Conservation (phyloP, 2,888 invertebrate species). For the Catocala nupta region DNA sequence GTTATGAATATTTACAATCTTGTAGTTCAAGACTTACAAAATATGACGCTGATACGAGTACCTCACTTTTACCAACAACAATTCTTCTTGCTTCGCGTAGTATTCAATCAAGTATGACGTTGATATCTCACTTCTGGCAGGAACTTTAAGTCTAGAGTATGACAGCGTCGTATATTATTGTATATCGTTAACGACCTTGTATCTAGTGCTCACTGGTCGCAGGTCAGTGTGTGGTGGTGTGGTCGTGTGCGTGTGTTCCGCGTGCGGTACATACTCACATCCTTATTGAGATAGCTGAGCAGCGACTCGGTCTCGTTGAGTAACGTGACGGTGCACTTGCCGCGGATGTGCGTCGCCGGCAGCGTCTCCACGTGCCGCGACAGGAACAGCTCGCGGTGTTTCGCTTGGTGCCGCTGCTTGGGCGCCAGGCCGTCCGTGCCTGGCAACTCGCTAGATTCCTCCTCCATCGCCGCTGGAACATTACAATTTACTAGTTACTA, state of each 20-base stretch:
- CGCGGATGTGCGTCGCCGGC: constrained; percentile 99
- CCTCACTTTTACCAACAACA: too few relatives aligned
- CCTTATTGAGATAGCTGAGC: constrained; percentile 98
- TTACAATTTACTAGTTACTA: constrained; percentile 19
- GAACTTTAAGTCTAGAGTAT: too few relatives aligned
- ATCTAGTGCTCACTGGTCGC: neutral
- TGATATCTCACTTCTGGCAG: too few relatives aligned
- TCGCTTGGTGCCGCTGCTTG: constrained; percentile 97
- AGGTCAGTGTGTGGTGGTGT: constrained; percentile 4
- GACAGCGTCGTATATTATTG: too few relatives aligned
- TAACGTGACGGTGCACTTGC: constrained; percentile 99
- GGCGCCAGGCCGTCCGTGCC: constrained; percentile 90
- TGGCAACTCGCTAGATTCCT: constrained; percentile 88
- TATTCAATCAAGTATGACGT: too few relatives aligned
- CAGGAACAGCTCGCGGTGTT: constrained; percentile 99
- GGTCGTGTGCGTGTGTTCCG: constrained; percentile 31
- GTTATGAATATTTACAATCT: too few relatives aligned
- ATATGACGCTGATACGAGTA: too few relatives aligned
- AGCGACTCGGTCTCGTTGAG: constrained; percentile 99
- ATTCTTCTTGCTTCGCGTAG: too few relatives aligned
- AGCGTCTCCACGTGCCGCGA: constrained; percentile 99
- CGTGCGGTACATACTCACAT: constrained; percentile 90
- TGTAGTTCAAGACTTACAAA: too few relatives aligned
- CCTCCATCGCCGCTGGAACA: constrained; percentile 90
- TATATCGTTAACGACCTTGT: too few relatives aligned